Evolutionary conservation across 2,888 invertebrate species (phyloP).

Genomic region (Chalcis sispes): DNA sequence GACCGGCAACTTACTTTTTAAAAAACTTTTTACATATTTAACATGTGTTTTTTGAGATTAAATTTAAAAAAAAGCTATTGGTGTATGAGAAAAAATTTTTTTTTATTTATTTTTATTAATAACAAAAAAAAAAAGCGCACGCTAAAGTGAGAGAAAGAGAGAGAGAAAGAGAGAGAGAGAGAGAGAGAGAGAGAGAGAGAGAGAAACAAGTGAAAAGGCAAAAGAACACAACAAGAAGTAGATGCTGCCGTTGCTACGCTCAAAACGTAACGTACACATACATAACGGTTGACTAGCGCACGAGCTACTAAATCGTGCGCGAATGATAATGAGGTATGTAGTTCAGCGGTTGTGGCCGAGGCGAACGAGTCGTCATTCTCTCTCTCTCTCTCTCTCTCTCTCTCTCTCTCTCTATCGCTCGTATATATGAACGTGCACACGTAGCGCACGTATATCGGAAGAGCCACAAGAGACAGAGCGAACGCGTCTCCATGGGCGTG

Average conservation of each 20-base stretch:
- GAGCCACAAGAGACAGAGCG: too few species aligned
- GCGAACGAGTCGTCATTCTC: neutral
- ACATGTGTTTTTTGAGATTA: too few species aligned
- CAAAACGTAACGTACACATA: neutral
- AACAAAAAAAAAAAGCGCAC: too few species aligned
- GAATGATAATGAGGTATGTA: constrained; percentile 67
- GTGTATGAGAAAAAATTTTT: too few species aligned
- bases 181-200: neutral
- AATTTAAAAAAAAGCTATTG: too few species aligned
- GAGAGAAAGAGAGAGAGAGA: neutral
- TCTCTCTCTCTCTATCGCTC: too few species aligned
- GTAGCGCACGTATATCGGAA: neutral
- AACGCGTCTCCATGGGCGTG: constrained; percentile 20
- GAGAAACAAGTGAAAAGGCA: too few species aligned
- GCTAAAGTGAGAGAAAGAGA: too few species aligned
- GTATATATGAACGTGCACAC: neutral
- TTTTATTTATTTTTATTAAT: too few species aligned
- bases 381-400: too few species aligned
- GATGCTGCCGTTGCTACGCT: neutral
- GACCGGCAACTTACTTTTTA: too few species aligned
- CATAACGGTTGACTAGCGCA: constrained; percentile 8
- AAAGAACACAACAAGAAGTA: neutral
- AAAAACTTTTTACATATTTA: too few species aligned
- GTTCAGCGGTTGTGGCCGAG: constrained; percentile 60
- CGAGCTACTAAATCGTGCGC: constrained; percentile 14